Percentiles rank a stretch among this genome's conserved stretches.
These are phyloP conservation scores for Mongoloraphidia duomilia DNA, from an alignment of 2,888 invertebrate species.

Conservation along the genomic window DNA sequence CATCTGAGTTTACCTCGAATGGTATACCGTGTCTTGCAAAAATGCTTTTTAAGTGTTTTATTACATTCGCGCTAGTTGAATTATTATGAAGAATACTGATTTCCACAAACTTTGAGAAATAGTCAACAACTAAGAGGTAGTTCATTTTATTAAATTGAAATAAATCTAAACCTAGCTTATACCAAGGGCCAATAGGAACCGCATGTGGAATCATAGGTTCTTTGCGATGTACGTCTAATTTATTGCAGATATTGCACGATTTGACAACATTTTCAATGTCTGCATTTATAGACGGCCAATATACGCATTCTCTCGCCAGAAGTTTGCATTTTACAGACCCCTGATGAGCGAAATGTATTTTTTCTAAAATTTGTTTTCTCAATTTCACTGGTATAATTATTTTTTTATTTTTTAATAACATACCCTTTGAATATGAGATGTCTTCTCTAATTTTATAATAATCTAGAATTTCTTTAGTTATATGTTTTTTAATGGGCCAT, in stretches of 20 bases:
- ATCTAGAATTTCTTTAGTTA: not conserved
- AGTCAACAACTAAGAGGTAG: conserved; percentile 1
- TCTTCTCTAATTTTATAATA: conserved; percentile 5
- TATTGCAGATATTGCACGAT: no score
- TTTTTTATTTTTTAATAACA: conserved; percentile 5
- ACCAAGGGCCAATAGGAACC: no score
- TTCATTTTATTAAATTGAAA: not conserved
- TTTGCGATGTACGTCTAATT: no score
- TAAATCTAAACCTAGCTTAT: not conserved
- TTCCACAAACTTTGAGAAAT: conserved; percentile 8
- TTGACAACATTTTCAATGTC: no score
- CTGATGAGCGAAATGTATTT: conserved; percentile 7
- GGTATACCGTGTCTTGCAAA: no score
- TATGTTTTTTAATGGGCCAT: conserved; percentile 7
- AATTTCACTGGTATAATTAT: conserved; percentile 4
- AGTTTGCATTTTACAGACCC: no score
- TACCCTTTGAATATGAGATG: not conserved
- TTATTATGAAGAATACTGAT: not conserved
- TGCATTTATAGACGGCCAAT: no score
- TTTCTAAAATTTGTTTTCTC: conserved; percentile 4
- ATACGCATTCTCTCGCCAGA: no score
- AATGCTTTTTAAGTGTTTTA: no score
- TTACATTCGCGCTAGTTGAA: no score
- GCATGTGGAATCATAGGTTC: no score
- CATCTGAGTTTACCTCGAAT: conserved; percentile 1